Base-by-base conservation (phyloP, 2,888 invertebrate species). In the Electrophaes corylata region DNA sequence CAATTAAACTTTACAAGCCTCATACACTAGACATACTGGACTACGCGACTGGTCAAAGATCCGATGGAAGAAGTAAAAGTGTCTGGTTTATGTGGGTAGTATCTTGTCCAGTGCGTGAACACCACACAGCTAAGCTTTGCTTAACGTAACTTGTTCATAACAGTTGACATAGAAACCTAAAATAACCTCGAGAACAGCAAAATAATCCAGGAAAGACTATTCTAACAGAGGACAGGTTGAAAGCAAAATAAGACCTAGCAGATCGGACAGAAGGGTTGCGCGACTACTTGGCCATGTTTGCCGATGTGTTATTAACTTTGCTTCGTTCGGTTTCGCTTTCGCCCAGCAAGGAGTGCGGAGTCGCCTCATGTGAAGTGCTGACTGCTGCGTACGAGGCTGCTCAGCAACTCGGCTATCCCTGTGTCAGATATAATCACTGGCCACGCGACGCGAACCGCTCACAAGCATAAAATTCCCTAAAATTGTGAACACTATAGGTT, bases 301-400 rank as follows among this genome's bases (percentile, higher is more conserved):
- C 85, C 88, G 86, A 75, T 85, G 85, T 87, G 84, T 88, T 91
- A 92, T 92, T 92, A 93, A 93, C 93, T 93, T 92, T 90, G 92
- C 92, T 93, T 93, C 93, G 87, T 92, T 92, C 86, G 93, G 92
- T 93, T 93, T 93, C 90, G 91, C 94, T 95, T 93, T 94, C 91
- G 96, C 95, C 96, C 96, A 96, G 89, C 95, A 94, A 81, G 96
- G 96, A 81, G 95, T 95, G 91, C 95, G 94, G 86, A 96, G 94
- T 78, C 95, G 94, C 87, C 96, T 94, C 91, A 93, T 94, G 93
- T 94, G 95, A 68, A 93, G 92, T 71, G 94, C 92, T 47, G 85
- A 73, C 66, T 85, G 85, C 83, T 86, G 85, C 73, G 80, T 78
- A 2, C 86, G 83, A 67, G 86, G 87, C 83, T 84, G 89, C 86